Conservation (phyloP, 2,888 invertebrate species). For the Apomyelois bistriatella region DNA sequence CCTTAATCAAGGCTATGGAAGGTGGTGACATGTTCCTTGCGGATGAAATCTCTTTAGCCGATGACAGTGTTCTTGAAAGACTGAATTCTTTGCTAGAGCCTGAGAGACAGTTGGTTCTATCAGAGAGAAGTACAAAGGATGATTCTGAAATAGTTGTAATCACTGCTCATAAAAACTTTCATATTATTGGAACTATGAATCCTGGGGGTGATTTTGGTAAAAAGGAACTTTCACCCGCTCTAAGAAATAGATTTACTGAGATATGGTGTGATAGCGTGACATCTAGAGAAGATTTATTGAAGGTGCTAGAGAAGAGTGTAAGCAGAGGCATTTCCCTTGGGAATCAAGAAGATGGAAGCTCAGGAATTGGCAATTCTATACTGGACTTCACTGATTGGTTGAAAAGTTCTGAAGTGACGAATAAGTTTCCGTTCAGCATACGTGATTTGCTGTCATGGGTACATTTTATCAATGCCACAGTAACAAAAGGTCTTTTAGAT, state of each 20-base stretch:
- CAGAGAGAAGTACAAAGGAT: conserved; percentile 91
- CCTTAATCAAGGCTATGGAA: conserved; percentile 94
- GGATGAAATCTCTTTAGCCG: conserved; percentile 99
- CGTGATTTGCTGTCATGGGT: conserved; percentile 97
- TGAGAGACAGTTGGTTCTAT: conserved; percentile 92
- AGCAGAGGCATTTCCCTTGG: conserved; percentile 72
- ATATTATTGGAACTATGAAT: conserved; percentile 99
- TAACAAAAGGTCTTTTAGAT: conserved; percentile 59
- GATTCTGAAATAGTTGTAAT: conserved; percentile 80
- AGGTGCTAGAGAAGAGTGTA: conserved; percentile 91
- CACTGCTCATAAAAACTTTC: conserved; percentile 87
- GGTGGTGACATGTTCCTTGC: conserved; percentile 93
- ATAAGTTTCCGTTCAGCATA: conserved; percentile 91
- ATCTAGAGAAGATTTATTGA: conserved; percentile 85
- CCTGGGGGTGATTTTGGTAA: conserved; percentile 99
- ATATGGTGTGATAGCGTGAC: conserved; percentile 96
- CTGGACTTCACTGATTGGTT: conserved; percentile 91
- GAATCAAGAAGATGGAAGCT: conserved; percentile 73
- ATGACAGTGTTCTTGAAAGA: conserved; percentile 98
- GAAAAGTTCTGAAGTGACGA: conserved; percentile 84
- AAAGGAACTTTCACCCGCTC: conserved; percentile 98
- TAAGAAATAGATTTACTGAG: conserved; percentile 98
- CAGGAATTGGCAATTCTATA: conserved; percentile 84
- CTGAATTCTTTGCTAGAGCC: conserved; percentile 97
- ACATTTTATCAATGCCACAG: conserved; percentile 88